These are phyloP conservation scores for Sebastes oblongus DNA, from an alignment of 2,797 vertebrate genomes.

Conservation along the genomic window DNA sequence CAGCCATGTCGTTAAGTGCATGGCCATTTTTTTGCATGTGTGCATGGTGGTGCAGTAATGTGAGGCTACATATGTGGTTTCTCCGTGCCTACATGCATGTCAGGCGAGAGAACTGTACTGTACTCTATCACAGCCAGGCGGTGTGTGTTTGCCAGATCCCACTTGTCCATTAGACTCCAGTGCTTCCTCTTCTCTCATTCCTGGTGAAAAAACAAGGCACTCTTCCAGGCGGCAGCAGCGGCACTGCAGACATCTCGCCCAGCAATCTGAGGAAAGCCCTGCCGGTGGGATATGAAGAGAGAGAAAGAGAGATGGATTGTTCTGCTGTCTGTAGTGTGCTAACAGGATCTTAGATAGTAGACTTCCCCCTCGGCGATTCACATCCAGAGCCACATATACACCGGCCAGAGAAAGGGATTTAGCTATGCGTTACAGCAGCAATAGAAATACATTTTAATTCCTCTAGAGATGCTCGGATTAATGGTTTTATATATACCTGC, in stretches of 20 bases:
- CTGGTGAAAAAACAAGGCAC: constrained; percentile 41
- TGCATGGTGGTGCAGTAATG: background rate
- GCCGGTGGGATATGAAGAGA: constrained; percentile 38
- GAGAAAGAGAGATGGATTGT: constrained; percentile 48
- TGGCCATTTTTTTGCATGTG: background rate
- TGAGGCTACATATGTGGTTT: background rate
- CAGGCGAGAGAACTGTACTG: background rate
- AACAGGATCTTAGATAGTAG: constrained; percentile 46
- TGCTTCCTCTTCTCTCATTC: constrained; percentile 9
- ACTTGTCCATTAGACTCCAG: constrained; percentile 40
- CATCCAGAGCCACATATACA: constrained; percentile 13
- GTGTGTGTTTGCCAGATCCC: constrained; percentile 6
- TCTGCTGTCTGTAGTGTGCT: constrained; percentile 44
- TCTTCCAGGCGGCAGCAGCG: constrained; percentile 23
- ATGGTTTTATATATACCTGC: background rate
- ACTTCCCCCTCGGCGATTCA: constrained; percentile 16
- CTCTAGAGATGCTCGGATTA: constrained; percentile 28
- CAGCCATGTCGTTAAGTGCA: background rate
- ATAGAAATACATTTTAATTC: constrained; percentile 26
- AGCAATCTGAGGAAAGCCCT: constrained; percentile 61
- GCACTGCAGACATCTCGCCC: constrained; percentile 57
- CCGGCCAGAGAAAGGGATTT: constrained; percentile 27
- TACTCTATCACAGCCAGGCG: background rate
- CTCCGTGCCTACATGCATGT: background rate
- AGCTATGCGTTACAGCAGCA: constrained; percentile 18